phyloP scores from a whole-genome alignment of 2,888 invertebrate species.

The Nomada fabriciana region DNA sequence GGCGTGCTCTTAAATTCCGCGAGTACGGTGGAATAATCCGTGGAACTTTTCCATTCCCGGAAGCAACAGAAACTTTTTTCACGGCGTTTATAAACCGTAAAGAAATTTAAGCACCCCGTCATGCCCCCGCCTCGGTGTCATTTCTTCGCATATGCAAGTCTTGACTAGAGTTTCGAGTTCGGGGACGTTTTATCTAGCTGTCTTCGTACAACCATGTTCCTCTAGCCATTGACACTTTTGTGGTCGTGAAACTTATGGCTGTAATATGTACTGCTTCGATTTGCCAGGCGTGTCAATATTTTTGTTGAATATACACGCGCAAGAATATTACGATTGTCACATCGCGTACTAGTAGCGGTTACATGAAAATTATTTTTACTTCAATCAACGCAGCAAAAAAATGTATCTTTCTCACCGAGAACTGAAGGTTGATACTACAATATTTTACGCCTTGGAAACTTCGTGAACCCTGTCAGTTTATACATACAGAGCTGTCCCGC shows the following conservation, averaged over 20 bases:
- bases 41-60: conserved; percentile 10
- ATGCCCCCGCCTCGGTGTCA: not conserved
- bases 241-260: too few relatives aligned
- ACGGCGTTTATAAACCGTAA: conserved; percentile 38
- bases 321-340: too few relatives aligned
- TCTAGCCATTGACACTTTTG: not conserved
- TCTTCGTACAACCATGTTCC: not conserved
- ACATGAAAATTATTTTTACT: too few relatives aligned
- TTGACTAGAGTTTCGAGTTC: conserved; percentile 1
- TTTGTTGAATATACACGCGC: too few relatives aligned
- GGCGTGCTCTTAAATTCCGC: conserved; percentile 32
- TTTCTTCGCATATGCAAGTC: not conserved
- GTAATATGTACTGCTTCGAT: too few relatives aligned
- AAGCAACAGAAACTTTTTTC: conserved; percentile 30
- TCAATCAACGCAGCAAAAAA: too few relatives aligned
- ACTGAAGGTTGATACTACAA: too few relatives aligned
- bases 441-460: not conserved
- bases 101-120: conserved; percentile 28
- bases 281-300: too few relatives aligned
- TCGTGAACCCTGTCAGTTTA: not conserved
- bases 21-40: conserved; percentile 22
- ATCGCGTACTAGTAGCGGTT: too few relatives aligned
- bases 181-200: not conserved
- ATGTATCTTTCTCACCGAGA: too few relatives aligned
- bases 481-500: not conserved